Base-by-base conservation (phyloP, 2,113 vertebrate species). In the Percina caprodes region DNA sequence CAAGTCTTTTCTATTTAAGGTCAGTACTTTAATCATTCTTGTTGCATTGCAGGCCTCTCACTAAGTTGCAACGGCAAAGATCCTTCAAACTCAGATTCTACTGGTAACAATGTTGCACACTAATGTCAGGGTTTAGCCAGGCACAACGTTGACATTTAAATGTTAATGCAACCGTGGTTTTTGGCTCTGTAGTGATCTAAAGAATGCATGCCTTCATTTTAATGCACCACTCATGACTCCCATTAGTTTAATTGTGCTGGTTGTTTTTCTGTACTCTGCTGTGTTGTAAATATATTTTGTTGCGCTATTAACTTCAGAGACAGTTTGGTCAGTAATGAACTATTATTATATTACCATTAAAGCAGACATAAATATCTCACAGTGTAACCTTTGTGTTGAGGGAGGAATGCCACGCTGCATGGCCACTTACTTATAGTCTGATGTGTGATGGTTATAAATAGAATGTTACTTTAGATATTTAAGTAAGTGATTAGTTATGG, bases 11-110 rank as follows among this genome's bases (percentile, higher is more conserved):
- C 55, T 61, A 75, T 16, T 71, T 87, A 93, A 97, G 96, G 95
- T 97, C 89, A 95, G 95, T 96, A 84, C 67, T 81, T 79, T 75
- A 70, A 83, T 89, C 48, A 59, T 76, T 89, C 48, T 85, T 62
- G 42, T 61, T 72, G 30, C 60, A 75, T 60, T 74, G 71, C 26
- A 79, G 88, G 88, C 87, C 83, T 66, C 39, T 82, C 15, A 24
- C 35, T 69, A 12, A 77, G 54, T 35, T 30, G 39, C 10, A 55
- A 65, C 42, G 59, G 49, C 73, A 39, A 74, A 52, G 24, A 52
- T 68, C 42, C 23, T 48, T 62, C 80, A 58, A 58, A 23, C 23
- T 68, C 46, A 24, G 74, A 74, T 87, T 80, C 49, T 62, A 4
- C 61, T 62, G 23, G 10, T 71, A 63, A 82, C 33, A 86, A 63